A percentile compares a stretch with the other conserved stretches of the same genome.
These are phyloP conservation scores for Eupithecia centaureata DNA, from an alignment of 2,888 invertebrate species.

Conservation along the genomic window DNA sequence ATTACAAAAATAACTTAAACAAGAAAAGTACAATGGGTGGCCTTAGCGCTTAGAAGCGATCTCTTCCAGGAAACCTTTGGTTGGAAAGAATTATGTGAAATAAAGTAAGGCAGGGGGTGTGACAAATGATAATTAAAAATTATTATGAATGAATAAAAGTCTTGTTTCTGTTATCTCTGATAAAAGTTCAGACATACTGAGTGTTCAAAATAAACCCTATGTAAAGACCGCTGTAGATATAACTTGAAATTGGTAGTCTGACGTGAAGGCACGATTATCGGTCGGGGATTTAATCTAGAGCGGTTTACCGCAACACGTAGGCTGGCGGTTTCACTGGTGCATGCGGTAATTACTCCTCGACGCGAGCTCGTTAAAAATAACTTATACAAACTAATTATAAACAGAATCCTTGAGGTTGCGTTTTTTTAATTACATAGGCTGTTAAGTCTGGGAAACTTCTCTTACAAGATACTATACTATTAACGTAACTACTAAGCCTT, in stretches of 20 bases:
- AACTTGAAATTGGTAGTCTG: not conserved
- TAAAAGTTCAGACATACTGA: too few species aligned
- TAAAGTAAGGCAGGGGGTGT: too few species aligned
- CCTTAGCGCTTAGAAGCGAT: too few species aligned
- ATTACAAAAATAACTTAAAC: too few species aligned
- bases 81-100: too few species aligned
- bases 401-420: conserved; percentile 4
- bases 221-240: not conserved
- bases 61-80: too few species aligned
- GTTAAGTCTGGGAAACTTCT: conserved; percentile 7
- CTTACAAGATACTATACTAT: conserved; percentile 5
- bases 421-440: conserved; percentile 10
- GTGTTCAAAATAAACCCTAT: not conserved
- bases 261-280: not conserved
- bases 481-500: not conserved
- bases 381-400: conserved; percentile 7
- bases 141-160: too few species aligned
- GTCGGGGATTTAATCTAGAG: not conserved
- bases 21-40: too few species aligned
- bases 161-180: too few species aligned
- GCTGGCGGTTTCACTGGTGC: conserved; percentile 6
- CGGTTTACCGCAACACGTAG: conserved; percentile 14
- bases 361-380: conserved; percentile 10
- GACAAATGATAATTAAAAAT: too few species aligned
- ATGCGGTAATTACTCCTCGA: conserved; percentile 7